Evolutionary conservation across 2,113 vertebrate species (phyloP).

Genomic region (Trichechus manatus): DNA sequence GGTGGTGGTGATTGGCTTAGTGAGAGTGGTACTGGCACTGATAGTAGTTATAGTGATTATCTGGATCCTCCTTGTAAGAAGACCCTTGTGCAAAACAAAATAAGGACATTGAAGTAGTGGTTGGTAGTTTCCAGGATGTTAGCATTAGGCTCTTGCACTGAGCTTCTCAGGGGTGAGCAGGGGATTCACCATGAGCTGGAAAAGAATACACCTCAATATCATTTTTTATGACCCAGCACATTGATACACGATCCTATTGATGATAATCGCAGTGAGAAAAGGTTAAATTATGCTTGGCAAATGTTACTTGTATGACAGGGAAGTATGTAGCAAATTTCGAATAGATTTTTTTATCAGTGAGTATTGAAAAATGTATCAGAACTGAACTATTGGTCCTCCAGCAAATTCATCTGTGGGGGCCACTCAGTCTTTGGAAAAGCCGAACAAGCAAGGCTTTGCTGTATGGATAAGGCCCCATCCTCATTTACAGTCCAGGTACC

Average conservation of each 20-base stretch:
- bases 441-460: no score
- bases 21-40: not conserved
- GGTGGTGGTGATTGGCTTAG: not conserved
- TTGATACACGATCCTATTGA: not conserved
- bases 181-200: not conserved
- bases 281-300: not conserved
- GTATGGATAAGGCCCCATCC: not conserved
- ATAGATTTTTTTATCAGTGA: conserved; percentile 22
- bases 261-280: not conserved
- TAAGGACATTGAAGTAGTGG: not conserved
- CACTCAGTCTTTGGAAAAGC: not conserved
- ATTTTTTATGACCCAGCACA: not conserved
- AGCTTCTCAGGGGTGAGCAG: not conserved
- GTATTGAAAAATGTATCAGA: conserved; percentile 40
- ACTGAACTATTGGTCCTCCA: not conserved
- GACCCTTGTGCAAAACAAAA: not conserved
- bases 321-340: not conserved
- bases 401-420: not conserved
- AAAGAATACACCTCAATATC: not conserved
- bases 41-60: not conserved
- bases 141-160: not conserved
- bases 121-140: not conserved
- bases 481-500: no score
- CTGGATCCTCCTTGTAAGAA: not conserved
- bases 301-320: not conserved